Percentiles rank a stretch among this genome's conserved stretches.
Evolutionary conservation across 1,140 invertebrate species (phyloP).

Genomic region (Sminthurinus signatus): DNA sequence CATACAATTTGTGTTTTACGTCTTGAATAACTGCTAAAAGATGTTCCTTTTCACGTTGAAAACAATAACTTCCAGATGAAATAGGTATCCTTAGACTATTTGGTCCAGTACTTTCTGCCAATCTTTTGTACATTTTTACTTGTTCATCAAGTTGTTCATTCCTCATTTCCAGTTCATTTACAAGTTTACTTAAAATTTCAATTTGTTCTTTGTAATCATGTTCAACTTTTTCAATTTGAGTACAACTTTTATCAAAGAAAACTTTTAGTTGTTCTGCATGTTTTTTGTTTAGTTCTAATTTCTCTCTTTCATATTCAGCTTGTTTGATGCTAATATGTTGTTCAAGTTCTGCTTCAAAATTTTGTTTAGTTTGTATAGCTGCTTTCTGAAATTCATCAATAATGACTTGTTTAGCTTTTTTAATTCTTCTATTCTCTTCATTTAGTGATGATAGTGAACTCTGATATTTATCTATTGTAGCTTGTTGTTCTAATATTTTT

Average conservation of each 20-base stretch:
- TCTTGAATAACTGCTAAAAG: background rate
- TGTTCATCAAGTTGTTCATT: background rate
- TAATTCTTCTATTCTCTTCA: conserved; percentile 8
- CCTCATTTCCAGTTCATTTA: background rate
- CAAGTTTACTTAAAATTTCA: background rate
- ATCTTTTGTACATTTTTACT: background rate
- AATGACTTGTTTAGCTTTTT: background rate
- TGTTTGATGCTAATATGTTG: background rate
- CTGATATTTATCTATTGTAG: conserved; percentile 3
- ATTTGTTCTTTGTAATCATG: conserved; percentile 8
- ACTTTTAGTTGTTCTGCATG: conserved; percentile 16
- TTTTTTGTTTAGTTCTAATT: background rate
- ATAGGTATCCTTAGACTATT: background rate
- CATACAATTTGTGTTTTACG: conserved; percentile 7
- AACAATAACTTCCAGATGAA: conserved; percentile 4
- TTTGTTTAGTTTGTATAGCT: background rate
- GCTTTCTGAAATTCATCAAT: conserved; percentile 7
- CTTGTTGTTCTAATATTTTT: conserved; percentile 3
- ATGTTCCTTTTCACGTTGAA: background rate
- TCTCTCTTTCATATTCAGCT: conserved; percentile 10
- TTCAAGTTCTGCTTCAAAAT: conserved; percentile 1
- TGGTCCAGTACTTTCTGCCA: background rate
- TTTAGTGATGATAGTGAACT: background rate
- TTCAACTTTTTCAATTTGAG: background rate
- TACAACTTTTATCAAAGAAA: conserved; percentile 7